Conservation (phyloP, 2,888 invertebrate genomes). For the Adineta ricciae region DNA sequence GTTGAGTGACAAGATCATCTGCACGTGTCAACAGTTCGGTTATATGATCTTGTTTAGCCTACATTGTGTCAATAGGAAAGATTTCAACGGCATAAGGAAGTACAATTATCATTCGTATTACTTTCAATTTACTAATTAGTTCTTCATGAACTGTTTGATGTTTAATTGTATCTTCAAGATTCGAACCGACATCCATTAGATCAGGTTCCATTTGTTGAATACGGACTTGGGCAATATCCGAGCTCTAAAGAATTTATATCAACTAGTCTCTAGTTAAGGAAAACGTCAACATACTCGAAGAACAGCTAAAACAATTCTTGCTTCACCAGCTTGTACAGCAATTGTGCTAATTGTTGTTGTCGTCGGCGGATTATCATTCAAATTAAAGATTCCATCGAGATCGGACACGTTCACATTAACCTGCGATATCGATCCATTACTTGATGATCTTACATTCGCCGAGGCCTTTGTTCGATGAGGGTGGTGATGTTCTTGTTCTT, state of each 20-base stretch:
- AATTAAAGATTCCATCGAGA: slow-evolving; percentile 10
- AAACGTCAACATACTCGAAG: slow-evolving; percentile 62
- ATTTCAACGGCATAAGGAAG: no score
- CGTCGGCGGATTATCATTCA: slow-evolving; percentile 26
- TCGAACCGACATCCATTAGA: slow-evolving; percentile 67
- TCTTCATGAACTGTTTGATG: slow-evolving; percentile 70
- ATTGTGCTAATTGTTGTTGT: slow-evolving; percentile 78
- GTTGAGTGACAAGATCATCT: slow-evolving; percentile 65
- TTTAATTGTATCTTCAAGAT: slow-evolving; percentile 64
- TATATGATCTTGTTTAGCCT: slow-evolving; percentile 77
- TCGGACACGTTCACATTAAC: neutral
- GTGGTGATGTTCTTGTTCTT: neutral
- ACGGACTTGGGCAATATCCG: slow-evolving; percentile 51
- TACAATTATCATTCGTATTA: slow-evolving; percentile 46
- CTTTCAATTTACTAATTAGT: slow-evolving; percentile 70
- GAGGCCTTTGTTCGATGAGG: neutral
- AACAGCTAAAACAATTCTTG: slow-evolving; percentile 74
- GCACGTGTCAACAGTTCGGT: slow-evolving; percentile 74
- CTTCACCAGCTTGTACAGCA: slow-evolving; percentile 73
- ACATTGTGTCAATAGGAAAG: slow-evolving; percentile 25
- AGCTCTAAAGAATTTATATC: neutral
- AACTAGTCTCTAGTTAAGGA: no score
- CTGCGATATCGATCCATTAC: neutral
- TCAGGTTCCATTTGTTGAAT: slow-evolving; percentile 74
- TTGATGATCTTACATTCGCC: neutral